phyloP scores from a whole-genome alignment of 1,140 invertebrate genomes.

The Drosophila lini region DNA sequence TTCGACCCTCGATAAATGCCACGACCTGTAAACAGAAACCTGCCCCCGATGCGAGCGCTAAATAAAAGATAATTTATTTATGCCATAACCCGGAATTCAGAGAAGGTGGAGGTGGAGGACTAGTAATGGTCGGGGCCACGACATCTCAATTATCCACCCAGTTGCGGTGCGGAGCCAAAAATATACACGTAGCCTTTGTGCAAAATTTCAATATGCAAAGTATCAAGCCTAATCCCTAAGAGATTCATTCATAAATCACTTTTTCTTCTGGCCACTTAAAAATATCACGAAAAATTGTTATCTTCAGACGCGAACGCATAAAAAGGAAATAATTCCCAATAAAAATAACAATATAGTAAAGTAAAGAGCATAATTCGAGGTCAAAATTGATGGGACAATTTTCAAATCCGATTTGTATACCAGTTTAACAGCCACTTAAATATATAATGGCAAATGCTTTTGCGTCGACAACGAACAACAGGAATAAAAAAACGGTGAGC shows the following conservation, averaged over 20 bases:
- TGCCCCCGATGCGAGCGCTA: conserved; percentile 15
- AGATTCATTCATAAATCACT: conserved; percentile 32
- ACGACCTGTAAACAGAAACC: conserved; percentile 34
- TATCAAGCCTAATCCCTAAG: conserved; percentile 11
- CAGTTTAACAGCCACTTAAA: conserved; percentile 30
- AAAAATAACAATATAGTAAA: conserved; percentile 19
- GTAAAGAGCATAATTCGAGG: conserved; percentile 11
- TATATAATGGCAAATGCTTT: conserved; percentile 30
- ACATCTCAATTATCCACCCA: conserved; percentile 28
- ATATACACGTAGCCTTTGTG: conserved; percentile 5
- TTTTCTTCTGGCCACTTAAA: conserved; percentile 24
- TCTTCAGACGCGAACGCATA: conserved; percentile 23
- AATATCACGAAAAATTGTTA: conserved; percentile 34
- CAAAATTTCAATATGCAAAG: conserved; percentile 28
- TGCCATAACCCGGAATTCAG: conserved; percentile 21
- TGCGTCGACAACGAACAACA: conserved; percentile 2
- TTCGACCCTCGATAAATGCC: conserved; percentile 48
- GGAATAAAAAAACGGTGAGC: not conserved
- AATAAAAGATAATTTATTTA: conserved; percentile 61
- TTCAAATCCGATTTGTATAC: conserved; percentile 16
- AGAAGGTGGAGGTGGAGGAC: conserved; percentile 5
- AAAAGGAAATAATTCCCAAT: conserved; percentile 30
- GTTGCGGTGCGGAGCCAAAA: conserved; percentile 16
- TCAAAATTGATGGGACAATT: conserved; percentile 12
- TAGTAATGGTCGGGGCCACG: not conserved